Conservation (phyloP, 2,113 vertebrate species). For the Otocyon megalotis region DNA sequence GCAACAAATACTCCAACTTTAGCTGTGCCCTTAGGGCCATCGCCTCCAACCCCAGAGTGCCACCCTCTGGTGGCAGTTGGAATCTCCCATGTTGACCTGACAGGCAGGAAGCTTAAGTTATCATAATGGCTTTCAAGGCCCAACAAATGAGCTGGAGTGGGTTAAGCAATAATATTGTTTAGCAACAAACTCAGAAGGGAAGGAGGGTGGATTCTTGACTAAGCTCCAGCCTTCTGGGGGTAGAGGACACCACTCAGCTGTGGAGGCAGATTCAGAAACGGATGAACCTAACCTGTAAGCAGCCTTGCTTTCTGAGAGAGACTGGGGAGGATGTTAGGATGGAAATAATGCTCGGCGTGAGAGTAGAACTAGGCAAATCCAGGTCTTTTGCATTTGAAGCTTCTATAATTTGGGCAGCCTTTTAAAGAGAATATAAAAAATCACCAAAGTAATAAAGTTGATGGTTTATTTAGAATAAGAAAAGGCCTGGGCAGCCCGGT, state of each 20-base stretch:
- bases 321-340: neutral
- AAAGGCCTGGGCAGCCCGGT: too few species aligned
- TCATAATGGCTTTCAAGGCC: neutral
- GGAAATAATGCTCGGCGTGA: neutral
- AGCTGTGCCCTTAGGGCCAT: neutral
- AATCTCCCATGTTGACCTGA: neutral
- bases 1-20: neutral
- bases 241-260: slow-evolving; percentile 13
- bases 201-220: neutral
- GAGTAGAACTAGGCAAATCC: neutral
- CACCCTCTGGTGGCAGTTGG: neutral
- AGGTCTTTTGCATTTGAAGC: neutral
- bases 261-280: neutral
- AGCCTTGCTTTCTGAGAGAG: neutral
- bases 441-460: neutral
- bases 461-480: neutral
- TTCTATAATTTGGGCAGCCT: neutral
- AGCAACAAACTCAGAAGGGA: neutral
- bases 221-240: neutral
- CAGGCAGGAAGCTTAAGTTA: neutral
- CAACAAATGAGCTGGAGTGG: neutral
- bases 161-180: slow-evolving; percentile 8
- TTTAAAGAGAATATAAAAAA: slow-evolving; percentile 37
- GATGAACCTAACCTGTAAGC: neutral
- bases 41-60: neutral